Base-by-base conservation (phyloP, 2,888 invertebrate genomes). In the Ischnus inquisitorius region DNA sequence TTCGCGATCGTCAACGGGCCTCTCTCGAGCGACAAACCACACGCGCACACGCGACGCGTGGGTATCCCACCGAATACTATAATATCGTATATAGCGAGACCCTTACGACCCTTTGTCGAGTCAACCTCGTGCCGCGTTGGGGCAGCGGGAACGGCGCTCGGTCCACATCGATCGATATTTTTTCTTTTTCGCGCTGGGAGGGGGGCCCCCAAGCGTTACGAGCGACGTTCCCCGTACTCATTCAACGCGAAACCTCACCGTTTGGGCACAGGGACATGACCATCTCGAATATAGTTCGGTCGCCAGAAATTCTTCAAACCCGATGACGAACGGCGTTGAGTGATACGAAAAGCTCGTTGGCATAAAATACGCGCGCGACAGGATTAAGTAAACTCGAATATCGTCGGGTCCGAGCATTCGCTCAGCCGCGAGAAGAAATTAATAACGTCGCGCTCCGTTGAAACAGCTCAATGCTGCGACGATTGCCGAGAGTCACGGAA, bases 131-230 rank as follows among this genome's bases (percentile, higher is more conserved):
- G 71, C 41, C 69, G 48, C 74, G 80, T 48, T 46, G 72, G 71
- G 79, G 79, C 64, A 72, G 79, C 64, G 65, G 65, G 48, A 67
- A 67, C 74, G 74, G 62, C 19, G 80, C 80, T 57, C 48, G 43
- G 54, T 48, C 65, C 19, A 54, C 39, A 28, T 69, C 83, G 79
- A 83, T 83, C 83, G 83, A 83, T 83, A 83, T 43, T 83, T 71
- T 34, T 34, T 71, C 8, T 34, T 34, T 34, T 34, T 34, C 34
- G 34, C 6, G 60, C 71, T 65, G 54, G 14, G 16, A 25, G 14
- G 34, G 69, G 39, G 69, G 39, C 48, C 48, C 48, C 4, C 16
- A 19, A 54, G 51, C 39, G 60, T 34, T 14, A 39, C 28, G 34
- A 51, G 28, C 41, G 65, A 82, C 14, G 28, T 54, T 34, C 19